Evolutionary conservation across 2,113 vertebrate genomes (phyloP), one percentile per base, ranked within the genome.

Genomic region (Barbus barbus): DNA sequence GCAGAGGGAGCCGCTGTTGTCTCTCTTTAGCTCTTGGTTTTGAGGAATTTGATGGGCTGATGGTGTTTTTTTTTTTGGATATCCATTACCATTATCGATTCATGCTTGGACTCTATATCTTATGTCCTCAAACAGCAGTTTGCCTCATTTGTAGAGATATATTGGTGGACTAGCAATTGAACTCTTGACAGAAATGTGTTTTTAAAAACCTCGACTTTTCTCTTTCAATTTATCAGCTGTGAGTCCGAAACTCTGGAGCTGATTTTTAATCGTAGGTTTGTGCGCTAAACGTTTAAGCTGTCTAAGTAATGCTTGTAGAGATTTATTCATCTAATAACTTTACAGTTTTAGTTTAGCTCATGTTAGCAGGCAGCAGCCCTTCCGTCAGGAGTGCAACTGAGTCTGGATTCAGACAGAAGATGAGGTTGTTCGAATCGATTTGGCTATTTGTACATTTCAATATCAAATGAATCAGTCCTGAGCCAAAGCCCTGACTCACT

Each of bases 181-280:
- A 72, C 69, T 72, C 36, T 8, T 14, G 69, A 69, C 69, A 72
- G 69, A 44, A 44, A 72, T 44, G 22, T 44, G 69, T 44, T 72
- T 72, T 72, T 69, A 69, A 72, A 24, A n/a, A 16, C 22, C 38
- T 72, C 22, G 0, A 22, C 65, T 69, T 69, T 22, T 67, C 63
- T 36, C 31, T 36, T 41, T 72, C 22, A 72, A 14, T 72, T 44
- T 5, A 41, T 72, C 38, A 24, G 69, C 9, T 71, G 67, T 16
- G 38, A n/a, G 38, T 16, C 33, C 20, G 1, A 36, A 69, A 36
- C 36, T 38, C 67, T 41, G 36, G 67, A 41, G 38, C 69, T 5
- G 69, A 13, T 72, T 11, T 71, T 38, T 71, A 71, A 41, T 71
- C 11, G 31, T 36, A 38, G 33, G 33, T 33, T 69, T 22, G 31